Evolutionary conservation across 2,113 vertebrate genomes (phyloP), one percentile per base, ranked within the genome.

Genomic region (Willisornis vidua): DNA sequence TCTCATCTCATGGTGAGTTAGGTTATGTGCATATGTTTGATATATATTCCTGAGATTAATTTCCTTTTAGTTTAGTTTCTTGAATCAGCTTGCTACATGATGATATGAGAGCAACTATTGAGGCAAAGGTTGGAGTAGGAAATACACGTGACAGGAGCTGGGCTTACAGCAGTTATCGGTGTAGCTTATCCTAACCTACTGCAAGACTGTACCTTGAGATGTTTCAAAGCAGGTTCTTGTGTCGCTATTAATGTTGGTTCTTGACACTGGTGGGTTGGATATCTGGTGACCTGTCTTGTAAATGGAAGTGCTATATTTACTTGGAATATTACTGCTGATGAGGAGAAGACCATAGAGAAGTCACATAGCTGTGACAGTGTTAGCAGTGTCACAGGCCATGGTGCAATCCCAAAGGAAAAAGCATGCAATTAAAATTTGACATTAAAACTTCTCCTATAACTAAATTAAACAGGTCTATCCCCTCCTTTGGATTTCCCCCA

Each of bases 111-210:
- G 25, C 37, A 57, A 4, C 9, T 35, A 7, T 46, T 41, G 52
- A 14, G 66, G 14, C 15, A 57, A 7, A 45, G 66, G 16, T 45
- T 87, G 61, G 43, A 67, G 35, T 51, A 62, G 19, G 61, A 86
- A 29, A 24, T 62, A 16, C 10, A 3, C 0, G 0, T 16, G 43
- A 4, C 9, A 25, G 46, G 68, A 77, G 61, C 12, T 63, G 19
- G 24, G 9, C 4, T 83, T 76, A 68, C 2, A 78, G 71, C 43
- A 48, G 10, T 45, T 43, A 8, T 0, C 35, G 33, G 51, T 74
- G 65, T 28, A 68, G 29, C 10, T 61, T 48, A 45, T 46, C 23
- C 8, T 86, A 20, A 48, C 11, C 45, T 67, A 10, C 26, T 55
- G 8, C 24, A 10, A 73, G 51, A 10, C 28, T 67, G 33, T 14